These are phyloP conservation scores for Mustela lutreola DNA, from an alignment of 2,113 vertebrate species.

Conservation along the genomic window DNA sequence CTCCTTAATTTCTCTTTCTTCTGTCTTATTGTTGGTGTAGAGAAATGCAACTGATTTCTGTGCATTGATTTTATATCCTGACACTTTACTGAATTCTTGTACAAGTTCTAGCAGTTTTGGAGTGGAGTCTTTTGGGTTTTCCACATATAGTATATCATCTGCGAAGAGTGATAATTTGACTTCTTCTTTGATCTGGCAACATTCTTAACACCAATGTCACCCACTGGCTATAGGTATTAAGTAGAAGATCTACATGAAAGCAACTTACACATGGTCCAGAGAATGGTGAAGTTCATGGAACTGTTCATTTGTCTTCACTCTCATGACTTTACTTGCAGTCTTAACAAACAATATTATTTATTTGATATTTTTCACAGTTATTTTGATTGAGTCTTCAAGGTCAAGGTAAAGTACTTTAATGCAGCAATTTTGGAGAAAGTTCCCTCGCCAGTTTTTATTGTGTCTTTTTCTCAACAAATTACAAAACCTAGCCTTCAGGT, in stretches of 20 bases:
- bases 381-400: slow-evolving; percentile 37
- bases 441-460: neutral
- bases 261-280: neutral
- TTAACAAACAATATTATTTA: slow-evolving; percentile 20
- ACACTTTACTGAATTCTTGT: too few species aligned
- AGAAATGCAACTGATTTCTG: too few species aligned
- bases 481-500: neutral
- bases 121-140: too few species aligned
- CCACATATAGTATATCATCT: too few species aligned
- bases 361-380: neutral
- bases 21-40: too few species aligned
- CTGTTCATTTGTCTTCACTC: neutral
- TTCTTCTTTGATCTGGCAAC: too few species aligned
- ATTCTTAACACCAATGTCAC: neutral
- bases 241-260: neutral
- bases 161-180: too few species aligned
- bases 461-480: slow-evolving; percentile 31
- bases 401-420: slow-evolving; percentile 35
- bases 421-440: neutral
- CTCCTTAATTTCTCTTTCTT: too few species aligned
- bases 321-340: neutral
- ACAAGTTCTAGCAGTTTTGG: too few species aligned
- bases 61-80: too few species aligned
- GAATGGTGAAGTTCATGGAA: neutral
- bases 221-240: neutral